phyloP scores from a whole-genome alignment of 2,888 invertebrate species.

The Amaurobius ferox region DNA sequence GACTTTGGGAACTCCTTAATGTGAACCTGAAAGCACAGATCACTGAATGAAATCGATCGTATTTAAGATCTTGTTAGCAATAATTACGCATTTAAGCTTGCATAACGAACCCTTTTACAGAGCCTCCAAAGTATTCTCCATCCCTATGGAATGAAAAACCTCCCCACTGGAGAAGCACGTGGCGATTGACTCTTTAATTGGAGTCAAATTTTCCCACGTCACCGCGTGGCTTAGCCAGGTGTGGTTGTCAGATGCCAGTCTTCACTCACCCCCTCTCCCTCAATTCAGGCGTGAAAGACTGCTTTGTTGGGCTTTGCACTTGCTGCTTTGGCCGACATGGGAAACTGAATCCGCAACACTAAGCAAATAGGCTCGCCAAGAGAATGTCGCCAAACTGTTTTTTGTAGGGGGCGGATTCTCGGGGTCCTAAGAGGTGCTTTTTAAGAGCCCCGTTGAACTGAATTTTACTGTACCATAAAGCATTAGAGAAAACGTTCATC shows the following conservation, averaged over 20 bases:
- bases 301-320: slow-evolving; percentile 11
- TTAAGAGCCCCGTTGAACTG: too few species aligned
- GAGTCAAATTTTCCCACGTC: slow-evolving; percentile 31
- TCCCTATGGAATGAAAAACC: background rate
- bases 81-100: too few species aligned
- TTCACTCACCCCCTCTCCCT: background rate
- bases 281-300: background rate
- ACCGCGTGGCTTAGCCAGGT: slow-evolving; percentile 8
- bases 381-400: background rate
- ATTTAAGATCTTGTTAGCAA: background rate
- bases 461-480: too few species aligned
- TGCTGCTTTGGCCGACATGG: background rate
- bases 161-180: background rate
- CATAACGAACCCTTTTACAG: too few species aligned
- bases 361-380: background rate
- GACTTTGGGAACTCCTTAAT: too few species aligned
- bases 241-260: slow-evolving; percentile 23
- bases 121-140: background rate
- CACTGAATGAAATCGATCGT: too few species aligned
- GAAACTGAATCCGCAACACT: background rate
- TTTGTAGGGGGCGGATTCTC: too few species aligned
- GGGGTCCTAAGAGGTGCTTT: too few species aligned
- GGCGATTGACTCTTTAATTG: slow-evolving; percentile 28
- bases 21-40: too few species aligned
- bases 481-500: too few species aligned